phyloP scores from a whole-genome alignment of 2,113 vertebrate genomes.

The Chaenogobius annularis region DNA sequence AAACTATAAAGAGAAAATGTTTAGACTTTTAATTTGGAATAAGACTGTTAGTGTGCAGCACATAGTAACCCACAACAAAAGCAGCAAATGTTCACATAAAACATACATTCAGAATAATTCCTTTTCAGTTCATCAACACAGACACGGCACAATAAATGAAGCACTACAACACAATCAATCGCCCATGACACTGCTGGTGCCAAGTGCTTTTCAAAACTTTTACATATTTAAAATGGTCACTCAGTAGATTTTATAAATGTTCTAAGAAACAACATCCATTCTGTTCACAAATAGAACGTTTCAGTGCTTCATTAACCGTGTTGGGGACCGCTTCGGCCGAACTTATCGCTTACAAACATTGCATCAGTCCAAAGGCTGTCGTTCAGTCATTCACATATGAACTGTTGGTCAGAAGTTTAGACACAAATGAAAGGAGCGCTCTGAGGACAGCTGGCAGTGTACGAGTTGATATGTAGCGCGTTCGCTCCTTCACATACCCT shows the following conservation, averaged over 20 bases:
- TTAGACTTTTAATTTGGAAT: constrained; percentile 44
- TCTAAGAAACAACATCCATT: not conserved
- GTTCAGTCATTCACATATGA: not conserved
- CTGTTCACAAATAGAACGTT: not conserved
- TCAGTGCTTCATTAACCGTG: not conserved
- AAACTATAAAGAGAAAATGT: not conserved
- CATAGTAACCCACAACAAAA: constrained; percentile 9
- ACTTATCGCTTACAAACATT: not conserved
- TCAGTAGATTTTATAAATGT: not conserved
- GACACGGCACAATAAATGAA: not conserved
- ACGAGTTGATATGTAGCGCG: constrained; percentile 1
- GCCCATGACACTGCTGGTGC: not conserved
- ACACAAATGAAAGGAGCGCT: not conserved
- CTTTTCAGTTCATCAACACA: constrained; percentile 11
- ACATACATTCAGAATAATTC: constrained; percentile 56
- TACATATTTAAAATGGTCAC: not conserved
- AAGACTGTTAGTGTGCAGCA: constrained; percentile 27
- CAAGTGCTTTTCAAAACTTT: not conserved
- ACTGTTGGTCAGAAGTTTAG: not conserved
- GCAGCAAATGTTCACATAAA: constrained; percentile 48
- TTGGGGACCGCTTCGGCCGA: not conserved
- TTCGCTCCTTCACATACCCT: not conserved
- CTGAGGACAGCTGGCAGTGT: constrained; percentile 31
- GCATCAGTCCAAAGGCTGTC: not conserved
- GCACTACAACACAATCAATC: not conserved